Conservation (phyloP, 2,113 vertebrate genomes). For the Psophia crepitans region DNA sequence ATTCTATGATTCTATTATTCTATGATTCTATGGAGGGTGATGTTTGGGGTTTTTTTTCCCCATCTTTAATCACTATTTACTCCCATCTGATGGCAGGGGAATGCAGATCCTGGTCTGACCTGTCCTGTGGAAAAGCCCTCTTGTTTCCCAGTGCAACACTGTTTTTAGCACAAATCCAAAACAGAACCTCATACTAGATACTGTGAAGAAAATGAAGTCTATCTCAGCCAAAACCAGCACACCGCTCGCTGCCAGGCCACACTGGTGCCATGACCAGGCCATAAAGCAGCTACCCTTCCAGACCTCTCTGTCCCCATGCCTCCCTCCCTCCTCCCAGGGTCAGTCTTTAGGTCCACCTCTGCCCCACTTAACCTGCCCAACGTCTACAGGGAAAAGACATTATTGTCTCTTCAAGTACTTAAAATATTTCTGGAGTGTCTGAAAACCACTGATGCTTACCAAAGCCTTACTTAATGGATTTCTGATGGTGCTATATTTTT, state of each 20-base stretch:
- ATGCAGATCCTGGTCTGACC: background rate
- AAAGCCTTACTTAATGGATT: background rate
- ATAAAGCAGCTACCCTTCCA: background rate
- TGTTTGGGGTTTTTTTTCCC: background rate
- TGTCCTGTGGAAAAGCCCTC: background rate
- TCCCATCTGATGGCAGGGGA: background rate
- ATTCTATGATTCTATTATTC: too few species aligned
- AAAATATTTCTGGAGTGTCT: background rate
- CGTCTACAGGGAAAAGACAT: accelerated
- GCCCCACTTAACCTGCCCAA: background rate
- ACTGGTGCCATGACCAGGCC: background rate
- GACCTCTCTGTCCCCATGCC: background rate
- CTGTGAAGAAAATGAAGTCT: too few species aligned
- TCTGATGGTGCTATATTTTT: background rate
- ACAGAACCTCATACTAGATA: too few species aligned
- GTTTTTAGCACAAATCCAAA: too few species aligned
- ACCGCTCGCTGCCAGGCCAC: background rate
- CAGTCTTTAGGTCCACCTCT: background rate
- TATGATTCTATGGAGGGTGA: too few species aligned
- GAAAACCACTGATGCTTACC: background rate
- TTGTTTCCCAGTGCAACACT: accelerated
- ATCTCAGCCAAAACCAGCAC: too few species aligned
- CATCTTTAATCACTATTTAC: background rate
- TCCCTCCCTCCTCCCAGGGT: background rate
- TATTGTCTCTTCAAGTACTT: background rate